These are phyloP conservation scores for Prietella phreatophila DNA, from an alignment of 2,113 vertebrate species.

Conservation along the genomic window DNA sequence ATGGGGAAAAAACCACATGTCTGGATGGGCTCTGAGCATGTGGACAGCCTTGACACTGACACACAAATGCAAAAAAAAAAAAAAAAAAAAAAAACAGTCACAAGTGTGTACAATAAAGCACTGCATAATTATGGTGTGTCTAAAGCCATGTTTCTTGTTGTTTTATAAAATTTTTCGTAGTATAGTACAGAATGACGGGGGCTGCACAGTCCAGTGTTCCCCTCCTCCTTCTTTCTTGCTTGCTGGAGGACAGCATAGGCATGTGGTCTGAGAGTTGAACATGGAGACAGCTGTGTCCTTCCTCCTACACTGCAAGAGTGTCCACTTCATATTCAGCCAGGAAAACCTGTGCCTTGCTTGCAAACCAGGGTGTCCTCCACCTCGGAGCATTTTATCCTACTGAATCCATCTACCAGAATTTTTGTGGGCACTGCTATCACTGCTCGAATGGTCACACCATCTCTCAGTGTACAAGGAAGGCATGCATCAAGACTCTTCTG, in stretches of 20 bases:
- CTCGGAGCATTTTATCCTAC: too few relatives aligned
- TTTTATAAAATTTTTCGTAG: background rate
- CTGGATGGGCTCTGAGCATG: conserved; percentile 47
- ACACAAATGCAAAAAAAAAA: background rate
- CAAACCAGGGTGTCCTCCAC: too few relatives aligned
- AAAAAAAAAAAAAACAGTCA: conserved; percentile 1
- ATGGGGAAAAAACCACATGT: conserved; percentile 27
- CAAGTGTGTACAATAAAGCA: conserved; percentile 6
- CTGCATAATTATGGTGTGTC: background rate
- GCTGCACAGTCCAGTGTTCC: background rate
- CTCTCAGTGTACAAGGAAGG: too few relatives aligned
- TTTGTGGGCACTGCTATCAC: too few relatives aligned
- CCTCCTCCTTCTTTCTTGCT: background rate
- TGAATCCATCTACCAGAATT: too few relatives aligned
- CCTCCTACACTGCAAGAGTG: background rate
- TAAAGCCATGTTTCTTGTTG: background rate
- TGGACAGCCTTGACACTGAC: conserved; percentile 42
- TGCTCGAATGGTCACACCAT: too few relatives aligned
- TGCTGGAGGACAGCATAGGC: background rate
- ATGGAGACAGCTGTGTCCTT: conserved; percentile 7
- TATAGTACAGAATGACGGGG: background rate
- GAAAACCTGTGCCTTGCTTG: background rate
- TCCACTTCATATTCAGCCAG: conserved; percentile 5
- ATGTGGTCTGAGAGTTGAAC: background rate
- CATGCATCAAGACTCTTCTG: too few relatives aligned